Percentiles rank a stretch among this genome's conserved stretches.
Evolutionary conservation across 1,140 invertebrate genomes (phyloP).

Genomic region (Tetraneura akinire): DNA sequence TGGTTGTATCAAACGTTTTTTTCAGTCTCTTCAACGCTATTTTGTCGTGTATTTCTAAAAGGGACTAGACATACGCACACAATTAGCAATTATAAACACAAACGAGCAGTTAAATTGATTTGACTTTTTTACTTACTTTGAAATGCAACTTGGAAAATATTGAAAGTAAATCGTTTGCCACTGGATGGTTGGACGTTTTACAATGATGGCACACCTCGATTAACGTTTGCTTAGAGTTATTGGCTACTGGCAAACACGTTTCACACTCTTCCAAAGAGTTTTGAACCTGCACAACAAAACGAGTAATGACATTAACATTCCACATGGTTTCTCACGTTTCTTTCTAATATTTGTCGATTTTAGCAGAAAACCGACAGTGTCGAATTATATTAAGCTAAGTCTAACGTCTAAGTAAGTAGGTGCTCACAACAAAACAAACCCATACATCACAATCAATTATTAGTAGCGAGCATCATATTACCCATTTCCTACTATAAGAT

Average conservation of each 20-base stretch:
- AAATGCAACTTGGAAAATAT: slow-evolving; percentile 62
- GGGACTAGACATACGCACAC: slow-evolving; percentile 52
- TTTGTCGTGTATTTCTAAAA: slow-evolving; percentile 55
- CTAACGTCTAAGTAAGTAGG: too few relatives aligned
- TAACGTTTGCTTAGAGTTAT: slow-evolving; percentile 58
- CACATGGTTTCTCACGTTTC: neutral
- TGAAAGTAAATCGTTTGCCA: slow-evolving; percentile 61
- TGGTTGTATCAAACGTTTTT: slow-evolving; percentile 14
- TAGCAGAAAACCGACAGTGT: too few relatives aligned
- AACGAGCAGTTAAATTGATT: too few relatives aligned
- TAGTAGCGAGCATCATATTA: too few relatives aligned
- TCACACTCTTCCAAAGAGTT: slow-evolving; percentile 61
- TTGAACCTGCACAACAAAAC: slow-evolving; percentile 60
- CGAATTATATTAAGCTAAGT: neutral
- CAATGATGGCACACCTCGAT: slow-evolving; percentile 59
- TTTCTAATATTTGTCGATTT: too few relatives aligned
- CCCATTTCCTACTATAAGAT: too few relatives aligned
- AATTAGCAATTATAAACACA: too few relatives aligned
- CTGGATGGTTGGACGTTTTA: slow-evolving; percentile 58
- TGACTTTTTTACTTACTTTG: slow-evolving; percentile 55
- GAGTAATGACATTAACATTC: slow-evolving; percentile 28
- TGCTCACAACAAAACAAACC: too few relatives aligned
- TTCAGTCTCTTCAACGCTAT: slow-evolving; percentile 59
- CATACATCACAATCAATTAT: too few relatives aligned
- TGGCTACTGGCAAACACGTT: slow-evolving; percentile 57